Evolutionary conservation across 2,797 vertebrate species (phyloP), one percentile per base, ranked within the genome.

Genomic region (Danio aesculapii): DNA sequence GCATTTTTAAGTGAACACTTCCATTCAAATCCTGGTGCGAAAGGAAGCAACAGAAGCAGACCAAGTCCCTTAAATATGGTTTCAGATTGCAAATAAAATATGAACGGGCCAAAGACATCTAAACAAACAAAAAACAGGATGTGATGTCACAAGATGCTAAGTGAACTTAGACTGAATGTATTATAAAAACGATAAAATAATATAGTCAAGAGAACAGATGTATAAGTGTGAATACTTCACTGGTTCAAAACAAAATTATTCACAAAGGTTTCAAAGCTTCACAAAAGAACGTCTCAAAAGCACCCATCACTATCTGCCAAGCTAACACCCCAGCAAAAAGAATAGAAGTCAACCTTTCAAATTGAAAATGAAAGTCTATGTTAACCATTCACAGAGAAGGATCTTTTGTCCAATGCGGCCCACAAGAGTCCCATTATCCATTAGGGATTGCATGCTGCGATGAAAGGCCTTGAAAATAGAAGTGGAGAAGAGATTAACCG

Each of bases 401-500:
- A 73, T 59, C 41, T 49, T 53, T 75, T 72, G 44, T 62, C 75
- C 52, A 19, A 11, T 83, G 46, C 17, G 39, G 57, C 74, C 53
- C 16, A 67, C 14, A 44, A 41, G 46, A 79, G 63, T 52, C 63
- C 10, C 5, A 19, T 64, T 57, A 55, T 71, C 49, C 69, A 64
- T 47, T 73, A 19, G 61, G 50, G 61, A 66, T 52, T 53, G 30
- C 47, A 53, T 62, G 50, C 50, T 52, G 61, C 41, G 62, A 59
- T 10, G 12, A 69, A 77, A 68, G 58, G 39, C 68, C 59, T 53
- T 73, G 69, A 57, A 52, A 57, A 81, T 72, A 78, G 80, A 79
- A 85, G 44, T 55, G 73, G 44, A 52, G 68, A 67, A 83, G 66
- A 86, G 73, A 84, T 84, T 82, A 85, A 87, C 87, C 50, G 75